phyloP scores from a whole-genome alignment of 2,888 invertebrate genomes.

The Cantharis rustica region DNA sequence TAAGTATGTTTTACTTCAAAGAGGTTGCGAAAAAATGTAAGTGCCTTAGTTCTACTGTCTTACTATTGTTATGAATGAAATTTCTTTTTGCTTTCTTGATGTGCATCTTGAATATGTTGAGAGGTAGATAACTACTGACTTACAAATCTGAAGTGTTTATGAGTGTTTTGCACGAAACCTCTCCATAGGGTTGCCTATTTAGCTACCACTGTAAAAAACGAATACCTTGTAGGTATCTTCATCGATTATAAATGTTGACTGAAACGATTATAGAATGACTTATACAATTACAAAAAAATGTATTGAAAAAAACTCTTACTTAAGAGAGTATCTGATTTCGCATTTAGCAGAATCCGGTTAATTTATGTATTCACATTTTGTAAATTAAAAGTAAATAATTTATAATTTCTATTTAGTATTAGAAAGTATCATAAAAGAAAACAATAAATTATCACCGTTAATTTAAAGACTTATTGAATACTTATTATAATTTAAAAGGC shows the following conservation, averaged over 20 bases:
- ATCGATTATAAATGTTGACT: neutral
- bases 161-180: slow-evolving; percentile 32
- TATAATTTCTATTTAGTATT: neutral
- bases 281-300: neutral
- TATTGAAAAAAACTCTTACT: neutral
- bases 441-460: neutral
- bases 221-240: slow-evolving; percentile 10
- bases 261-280: neutral
- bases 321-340: neutral
- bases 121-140: slow-evolving; percentile 32
- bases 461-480: neutral
- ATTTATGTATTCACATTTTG: neutral
- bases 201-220: slow-evolving; percentile 24
- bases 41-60: neutral
- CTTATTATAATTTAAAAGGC: neutral
- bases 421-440: neutral
- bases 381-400: neutral
- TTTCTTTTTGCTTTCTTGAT: slow-evolving; percentile 1
- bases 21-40: neutral
- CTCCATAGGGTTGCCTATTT: slow-evolving; percentile 26
- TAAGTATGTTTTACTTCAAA: neutral
- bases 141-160: slow-evolving; percentile 36
- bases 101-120: slow-evolving; percentile 16
- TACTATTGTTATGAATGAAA: neutral
- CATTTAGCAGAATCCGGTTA: neutral